These are phyloP conservation scores for Scolopax bukidnonensis DNA, from an alignment of 2,797 vertebrate species.

Conservation along the genomic window DNA sequence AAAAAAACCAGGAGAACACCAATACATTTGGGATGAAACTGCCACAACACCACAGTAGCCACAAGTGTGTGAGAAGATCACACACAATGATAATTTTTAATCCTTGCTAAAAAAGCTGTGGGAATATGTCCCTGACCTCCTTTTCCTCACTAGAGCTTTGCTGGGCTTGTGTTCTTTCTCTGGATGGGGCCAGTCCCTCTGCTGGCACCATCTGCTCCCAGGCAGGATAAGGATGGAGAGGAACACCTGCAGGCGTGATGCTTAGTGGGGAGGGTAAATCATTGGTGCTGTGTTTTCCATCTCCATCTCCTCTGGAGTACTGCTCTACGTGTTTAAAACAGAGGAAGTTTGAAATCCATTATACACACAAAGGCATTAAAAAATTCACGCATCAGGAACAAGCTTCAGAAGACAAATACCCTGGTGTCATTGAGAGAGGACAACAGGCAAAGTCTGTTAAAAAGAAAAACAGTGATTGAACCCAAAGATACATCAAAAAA, in stretches of 20 bases:
- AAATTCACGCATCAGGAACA: neutral
- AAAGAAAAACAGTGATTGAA: neutral
- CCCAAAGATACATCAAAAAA: fast-evolving
- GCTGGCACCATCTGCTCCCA: neutral
- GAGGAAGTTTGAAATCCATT: neutral
- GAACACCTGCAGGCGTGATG: neutral
- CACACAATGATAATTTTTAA: fast-evolving
- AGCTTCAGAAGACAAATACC: neutral
- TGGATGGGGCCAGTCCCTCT: neutral
- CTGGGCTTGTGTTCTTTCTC: neutral
- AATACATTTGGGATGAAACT: neutral
- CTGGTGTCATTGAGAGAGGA: neutral
- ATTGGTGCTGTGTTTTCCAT: fast-evolving
- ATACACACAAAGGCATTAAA: neutral
- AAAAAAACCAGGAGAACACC: neutral
- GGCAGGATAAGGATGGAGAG: neutral
- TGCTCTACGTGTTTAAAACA: neutral
- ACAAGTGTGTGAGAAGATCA: neutral
- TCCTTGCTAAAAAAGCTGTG: neutral
- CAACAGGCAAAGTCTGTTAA: neutral
- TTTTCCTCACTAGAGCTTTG: neutral
- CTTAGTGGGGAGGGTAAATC: neutral
- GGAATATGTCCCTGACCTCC: neutral
- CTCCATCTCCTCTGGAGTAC: neutral
- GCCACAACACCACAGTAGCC: neutral